Base-by-base conservation (phyloP, 1,140 invertebrate species). In the Anoplophora glabripennis region DNA sequence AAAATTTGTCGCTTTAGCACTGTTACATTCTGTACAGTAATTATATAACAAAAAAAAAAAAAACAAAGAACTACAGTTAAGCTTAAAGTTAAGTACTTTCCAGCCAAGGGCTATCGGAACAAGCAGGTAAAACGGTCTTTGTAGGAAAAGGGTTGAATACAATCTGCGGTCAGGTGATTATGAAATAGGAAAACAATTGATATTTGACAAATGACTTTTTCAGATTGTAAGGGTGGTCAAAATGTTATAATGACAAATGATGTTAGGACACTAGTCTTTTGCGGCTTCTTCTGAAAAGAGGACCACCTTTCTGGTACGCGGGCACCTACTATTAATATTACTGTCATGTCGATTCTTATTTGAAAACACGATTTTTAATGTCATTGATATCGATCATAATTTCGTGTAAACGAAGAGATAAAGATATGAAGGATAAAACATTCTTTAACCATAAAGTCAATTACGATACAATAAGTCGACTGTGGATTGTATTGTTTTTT, bases 161-260 rank as follows among this genome's bases (percentile, higher is more conserved):
- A 53, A 56, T 48, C 47, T 59, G 65, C 55, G 63, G 63, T 60
- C 60, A 67, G 48, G 44, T 55, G 64, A 63, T 66, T 66, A 63
- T 57, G 57, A 57, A 51, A 56, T 59, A 66, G 46, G 60, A 48
- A 64, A 68, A 68, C 64, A 66, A 68, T 68, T 64, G 66, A 14
- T 58, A 51, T 68, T 68, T 68, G 66, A 68, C 64, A 68, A 68
- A 68, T 68, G 66, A 66, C 61, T 68, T 65, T 67, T 65, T 66
- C 61, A 56, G 52, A 55, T 66, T 66, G 58, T 59, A 44, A 28
- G 66, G 66, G 66, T 68, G 66, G 66, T 60, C 66, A 62, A 41
- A 61, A 57, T 57, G 53, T 55, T 37, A 34, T 38, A 62, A 66
- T 68, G 66, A 68, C 61, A 68, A 68, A 68, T 68, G 66, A 68